phyloP scores from a whole-genome alignment of 2,113 vertebrate genomes.

The Butastur rufipennis region DNA sequence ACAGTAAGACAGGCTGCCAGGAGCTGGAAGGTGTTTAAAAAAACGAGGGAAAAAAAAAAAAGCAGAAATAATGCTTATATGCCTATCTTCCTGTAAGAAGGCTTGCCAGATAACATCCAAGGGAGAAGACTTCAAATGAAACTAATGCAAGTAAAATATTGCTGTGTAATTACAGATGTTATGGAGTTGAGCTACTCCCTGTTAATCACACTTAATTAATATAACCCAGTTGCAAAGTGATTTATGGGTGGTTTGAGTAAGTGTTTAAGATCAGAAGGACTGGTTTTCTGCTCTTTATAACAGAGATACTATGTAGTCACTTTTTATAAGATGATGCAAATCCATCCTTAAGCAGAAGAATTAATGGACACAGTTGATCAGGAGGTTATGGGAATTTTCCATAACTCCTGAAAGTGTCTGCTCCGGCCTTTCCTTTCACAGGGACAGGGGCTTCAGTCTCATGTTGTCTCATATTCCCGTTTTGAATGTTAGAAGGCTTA shows the following conservation, averaged over 20 bases:
- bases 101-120: neutral
- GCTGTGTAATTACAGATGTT: neutral
- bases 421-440: neutral
- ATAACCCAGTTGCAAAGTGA: neutral
- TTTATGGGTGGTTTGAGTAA: neutral
- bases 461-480: neutral
- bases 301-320: neutral
- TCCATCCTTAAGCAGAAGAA: neutral
- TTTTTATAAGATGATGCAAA: neutral
- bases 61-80: neutral
- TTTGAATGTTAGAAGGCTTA: neutral
- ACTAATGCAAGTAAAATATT: neutral
- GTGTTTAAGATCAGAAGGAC: neutral
- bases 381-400: neutral
- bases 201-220: slow-evolving; percentile 31
- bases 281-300: neutral
- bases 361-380: neutral
- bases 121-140: neutral
- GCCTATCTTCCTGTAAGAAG: neutral
- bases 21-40: neutral
- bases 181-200: neutral
- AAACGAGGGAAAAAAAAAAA: no score
- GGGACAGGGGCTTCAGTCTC: neutral
- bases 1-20: neutral
- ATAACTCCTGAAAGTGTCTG: neutral